These are phyloP conservation scores for Drosophila quadrilineata DNA, from an alignment of 1,140 invertebrate genomes.

Conservation along the genomic window DNA sequence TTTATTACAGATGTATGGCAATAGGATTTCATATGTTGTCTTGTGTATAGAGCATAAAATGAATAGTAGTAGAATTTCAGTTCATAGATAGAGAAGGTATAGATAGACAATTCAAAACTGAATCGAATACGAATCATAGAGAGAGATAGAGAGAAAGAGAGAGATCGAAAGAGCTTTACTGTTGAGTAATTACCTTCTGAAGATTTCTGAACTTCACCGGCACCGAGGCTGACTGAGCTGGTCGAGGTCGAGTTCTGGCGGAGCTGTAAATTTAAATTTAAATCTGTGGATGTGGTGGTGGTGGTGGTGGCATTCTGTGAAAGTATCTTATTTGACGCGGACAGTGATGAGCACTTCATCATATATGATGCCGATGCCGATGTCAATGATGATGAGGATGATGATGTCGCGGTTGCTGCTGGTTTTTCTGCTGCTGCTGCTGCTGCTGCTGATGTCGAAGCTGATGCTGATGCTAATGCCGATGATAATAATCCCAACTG, in stretches of 20 bases:
- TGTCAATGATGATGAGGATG: slow-evolving; percentile 8
- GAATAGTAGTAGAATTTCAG: neutral
- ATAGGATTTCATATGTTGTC: too few relatives aligned
- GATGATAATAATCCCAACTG: slow-evolving; percentile 44
- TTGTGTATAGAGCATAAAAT: too few relatives aligned
- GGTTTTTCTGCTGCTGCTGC: slow-evolving; percentile 5
- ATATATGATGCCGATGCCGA: slow-evolving; percentile 40
- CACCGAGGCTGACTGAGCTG: slow-evolving; percentile 6
- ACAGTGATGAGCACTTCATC: slow-evolving; percentile 32
- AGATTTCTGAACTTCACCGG: slow-evolving; percentile 33
- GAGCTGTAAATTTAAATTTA: slow-evolving; percentile 79
- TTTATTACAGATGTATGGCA: too few relatives aligned
- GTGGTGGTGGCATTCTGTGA: slow-evolving; percentile 51
- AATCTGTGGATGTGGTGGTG: slow-evolving; percentile 71
- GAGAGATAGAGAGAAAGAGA: slow-evolving; percentile 18
- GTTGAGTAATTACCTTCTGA: slow-evolving; percentile 70
- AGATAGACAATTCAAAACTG: neutral
- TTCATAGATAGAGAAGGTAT: neutral
- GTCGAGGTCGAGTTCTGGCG: slow-evolving; percentile 63
- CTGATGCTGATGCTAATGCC: slow-evolving; percentile 28
- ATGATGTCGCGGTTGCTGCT: slow-evolving; percentile 7
- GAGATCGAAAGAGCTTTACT: slow-evolving; percentile 4
- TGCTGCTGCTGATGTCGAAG: slow-evolving; percentile 5
- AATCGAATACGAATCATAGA: neutral
- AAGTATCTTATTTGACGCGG: slow-evolving; percentile 51